These are phyloP conservation scores for Venustoraphidia nigricollis DNA, from an alignment of 2,888 invertebrate genomes.

Conservation along the genomic window DNA sequence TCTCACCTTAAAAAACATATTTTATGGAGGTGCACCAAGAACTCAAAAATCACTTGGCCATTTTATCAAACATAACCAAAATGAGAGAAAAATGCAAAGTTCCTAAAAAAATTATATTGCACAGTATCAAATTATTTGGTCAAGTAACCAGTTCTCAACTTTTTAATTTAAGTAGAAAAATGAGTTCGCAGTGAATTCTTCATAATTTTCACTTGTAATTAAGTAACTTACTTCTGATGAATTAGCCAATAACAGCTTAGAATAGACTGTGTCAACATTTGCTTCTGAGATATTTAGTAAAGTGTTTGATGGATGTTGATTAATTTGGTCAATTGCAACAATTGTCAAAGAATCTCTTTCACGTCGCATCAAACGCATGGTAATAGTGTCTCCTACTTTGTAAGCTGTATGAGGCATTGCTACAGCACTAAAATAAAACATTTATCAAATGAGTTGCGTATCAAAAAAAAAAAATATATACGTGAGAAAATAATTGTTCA, in stretches of 20 bases:
- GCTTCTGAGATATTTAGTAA: slow-evolving; percentile 32
- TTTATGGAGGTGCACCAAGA: no score
- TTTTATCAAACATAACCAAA: no score
- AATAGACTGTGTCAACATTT: slow-evolving; percentile 40
- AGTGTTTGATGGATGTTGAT: slow-evolving; percentile 16
- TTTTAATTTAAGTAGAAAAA: no score
- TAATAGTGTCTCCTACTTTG: slow-evolving; percentile 49
- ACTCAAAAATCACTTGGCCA: no score
- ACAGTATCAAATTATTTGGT: no score
- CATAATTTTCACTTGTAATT: no score
- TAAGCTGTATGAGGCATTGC: slow-evolving; percentile 34
- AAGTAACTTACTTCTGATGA: slow-evolving; percentile 38
- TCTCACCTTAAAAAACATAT: no score
- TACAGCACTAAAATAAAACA: slow-evolving; percentile 35
- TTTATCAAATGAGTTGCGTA: background rate
- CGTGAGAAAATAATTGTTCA: no score
- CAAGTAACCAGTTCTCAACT: no score
- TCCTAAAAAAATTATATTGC: no score
- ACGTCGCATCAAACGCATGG: slow-evolving; percentile 66
- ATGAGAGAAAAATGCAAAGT: no score
- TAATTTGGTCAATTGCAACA: slow-evolving; percentile 30
- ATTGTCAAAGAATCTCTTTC: slow-evolving; percentile 36
- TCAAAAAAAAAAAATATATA: background rate
- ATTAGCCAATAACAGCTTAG: slow-evolving; percentile 64
- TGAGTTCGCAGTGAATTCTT: no score